Conservation (phyloP, 2,888 invertebrate species). For the Himalopsyche anomala region DNA sequence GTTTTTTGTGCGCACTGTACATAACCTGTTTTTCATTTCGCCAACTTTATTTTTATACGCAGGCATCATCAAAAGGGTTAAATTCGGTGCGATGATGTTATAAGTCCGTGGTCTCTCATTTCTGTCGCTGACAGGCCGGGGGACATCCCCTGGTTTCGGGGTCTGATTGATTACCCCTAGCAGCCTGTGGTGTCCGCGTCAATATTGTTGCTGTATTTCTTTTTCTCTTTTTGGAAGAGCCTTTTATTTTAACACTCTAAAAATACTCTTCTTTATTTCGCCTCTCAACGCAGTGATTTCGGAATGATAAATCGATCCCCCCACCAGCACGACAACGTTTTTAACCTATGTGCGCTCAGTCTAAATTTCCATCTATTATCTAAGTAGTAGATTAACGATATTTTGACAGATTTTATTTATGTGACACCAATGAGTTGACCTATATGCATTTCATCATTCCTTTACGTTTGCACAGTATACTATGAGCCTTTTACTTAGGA, state of each 20-base stretch:
- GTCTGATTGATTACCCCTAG: slow-evolving; percentile 25
- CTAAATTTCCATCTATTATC: too few relatives aligned
- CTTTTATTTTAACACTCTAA: slow-evolving; percentile 25
- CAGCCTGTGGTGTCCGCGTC: slow-evolving; percentile 17
- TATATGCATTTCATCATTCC: too few relatives aligned
- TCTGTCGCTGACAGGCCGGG: slow-evolving; percentile 17
- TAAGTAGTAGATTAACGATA: too few relatives aligned
- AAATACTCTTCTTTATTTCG: neutral
- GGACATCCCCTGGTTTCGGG: neutral
- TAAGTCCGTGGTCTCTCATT: slow-evolving; percentile 4
- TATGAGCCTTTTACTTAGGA: too few relatives aligned
- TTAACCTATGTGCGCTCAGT: too few relatives aligned
- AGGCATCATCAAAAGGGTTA: slow-evolving; percentile 2
- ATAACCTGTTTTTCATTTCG: neutral
- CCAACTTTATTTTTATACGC: neutral
- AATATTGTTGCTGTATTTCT: slow-evolving; percentile 30
- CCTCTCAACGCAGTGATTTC: slow-evolving; percentile 1
- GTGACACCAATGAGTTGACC: too few relatives aligned
- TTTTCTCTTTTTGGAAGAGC: neutral
- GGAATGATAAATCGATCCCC: slow-evolving; percentile 17
- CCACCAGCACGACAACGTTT: neutral
- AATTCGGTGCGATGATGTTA: neutral
- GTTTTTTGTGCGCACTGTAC: neutral
- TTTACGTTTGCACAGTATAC: too few relatives aligned
- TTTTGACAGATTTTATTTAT: too few relatives aligned